Conservation (phyloP, 2,888 invertebrate genomes). For the Apantesis nais region DNA sequence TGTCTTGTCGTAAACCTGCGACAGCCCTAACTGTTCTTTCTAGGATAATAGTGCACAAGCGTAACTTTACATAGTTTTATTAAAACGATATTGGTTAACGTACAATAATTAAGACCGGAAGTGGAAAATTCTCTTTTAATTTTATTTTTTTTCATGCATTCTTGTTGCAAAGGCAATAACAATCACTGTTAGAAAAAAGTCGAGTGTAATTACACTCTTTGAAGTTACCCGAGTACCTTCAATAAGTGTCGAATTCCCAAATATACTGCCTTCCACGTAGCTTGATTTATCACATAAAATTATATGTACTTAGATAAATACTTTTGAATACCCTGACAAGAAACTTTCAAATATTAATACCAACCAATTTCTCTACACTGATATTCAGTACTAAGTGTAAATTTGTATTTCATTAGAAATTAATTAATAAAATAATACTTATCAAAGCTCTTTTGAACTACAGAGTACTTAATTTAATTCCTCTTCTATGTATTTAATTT, state of each 20-base stretch:
- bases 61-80: constrained; percentile 11
- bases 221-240: no score
- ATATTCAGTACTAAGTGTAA: neutral
- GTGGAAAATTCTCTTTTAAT: constrained; percentile 7
- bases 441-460: constrained; percentile 8
- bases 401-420: constrained; percentile 2
- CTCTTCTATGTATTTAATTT: neutral
- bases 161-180: neutral
- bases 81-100: constrained; percentile 17
- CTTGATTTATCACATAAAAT: neutral
- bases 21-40: constrained; percentile 16
- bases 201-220: neutral
- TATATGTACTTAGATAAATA: neutral
- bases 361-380: neutral
- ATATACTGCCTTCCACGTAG: no score
- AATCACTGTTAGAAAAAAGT: neutral
- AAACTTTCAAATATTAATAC: neutral
- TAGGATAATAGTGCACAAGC: constrained; percentile 11
- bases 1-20: neutral
- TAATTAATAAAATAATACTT: constrained; percentile 8
- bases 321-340: neutral
- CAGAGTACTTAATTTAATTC: neutral
- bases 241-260: no score
- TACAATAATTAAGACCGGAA: constrained; percentile 16
- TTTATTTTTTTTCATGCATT: neutral